Conservation (phyloP, 2,113 vertebrate genomes). For the Otus sunia region DNA sequence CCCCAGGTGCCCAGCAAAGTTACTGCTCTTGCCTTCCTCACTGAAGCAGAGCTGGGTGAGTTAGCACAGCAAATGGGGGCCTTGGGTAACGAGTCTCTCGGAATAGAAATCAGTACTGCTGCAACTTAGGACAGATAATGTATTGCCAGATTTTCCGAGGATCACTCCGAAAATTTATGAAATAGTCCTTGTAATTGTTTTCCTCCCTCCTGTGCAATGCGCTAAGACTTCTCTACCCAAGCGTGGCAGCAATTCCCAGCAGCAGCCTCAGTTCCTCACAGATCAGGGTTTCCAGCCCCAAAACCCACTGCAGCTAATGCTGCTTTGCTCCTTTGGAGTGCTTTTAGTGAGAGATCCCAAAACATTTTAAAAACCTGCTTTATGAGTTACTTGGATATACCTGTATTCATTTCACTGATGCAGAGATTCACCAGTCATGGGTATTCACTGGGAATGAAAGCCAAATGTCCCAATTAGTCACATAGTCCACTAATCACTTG, state of each 20-base stretch:
- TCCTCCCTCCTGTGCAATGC: accelerated
- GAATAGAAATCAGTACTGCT: neutral
- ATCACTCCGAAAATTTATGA: neutral
- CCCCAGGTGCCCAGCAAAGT: accelerated
- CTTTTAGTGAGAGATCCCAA: neutral
- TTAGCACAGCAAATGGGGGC: accelerated
- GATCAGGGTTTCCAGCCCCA: neutral
- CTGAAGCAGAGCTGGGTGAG: neutral
- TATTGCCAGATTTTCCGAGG: neutral
- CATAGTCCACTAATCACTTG: neutral
- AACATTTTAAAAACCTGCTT: neutral
- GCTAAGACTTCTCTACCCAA: neutral
- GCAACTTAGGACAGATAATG: neutral
- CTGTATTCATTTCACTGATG: neutral
- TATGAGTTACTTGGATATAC: neutral
- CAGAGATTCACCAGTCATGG: neutral
- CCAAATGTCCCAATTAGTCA: neutral
- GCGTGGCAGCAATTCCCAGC: neutral
- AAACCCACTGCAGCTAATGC: no score
- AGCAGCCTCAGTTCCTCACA: neutral
- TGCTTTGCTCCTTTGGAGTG: neutral
- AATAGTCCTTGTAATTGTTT: neutral
- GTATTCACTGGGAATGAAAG: neutral
- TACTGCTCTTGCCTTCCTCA: accelerated
- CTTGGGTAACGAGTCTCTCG: accelerated